A percentile compares a stretch with the other conserved stretches of the same genome.
phyloP scores from a whole-genome alignment of 1,140 invertebrate species.

The Brachionus manjavacas region DNA sequence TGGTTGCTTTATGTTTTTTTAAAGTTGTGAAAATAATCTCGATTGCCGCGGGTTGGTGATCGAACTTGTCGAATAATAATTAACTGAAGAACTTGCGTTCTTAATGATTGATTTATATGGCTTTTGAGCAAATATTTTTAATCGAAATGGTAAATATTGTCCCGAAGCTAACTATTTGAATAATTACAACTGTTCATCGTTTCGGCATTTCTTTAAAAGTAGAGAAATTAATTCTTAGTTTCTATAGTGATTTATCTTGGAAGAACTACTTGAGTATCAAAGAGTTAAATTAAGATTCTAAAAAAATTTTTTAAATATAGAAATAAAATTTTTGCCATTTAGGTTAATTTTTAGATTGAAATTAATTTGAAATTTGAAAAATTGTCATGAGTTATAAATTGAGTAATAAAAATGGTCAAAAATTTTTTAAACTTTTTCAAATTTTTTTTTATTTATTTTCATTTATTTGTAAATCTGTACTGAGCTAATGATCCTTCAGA shows the following conservation, averaged over 20 bases:
- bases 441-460: too few relatives aligned
- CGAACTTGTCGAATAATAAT: background rate
- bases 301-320: background rate
- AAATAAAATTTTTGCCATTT: too few relatives aligned
- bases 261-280: background rate
- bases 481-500: too few relatives aligned
- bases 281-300: background rate
- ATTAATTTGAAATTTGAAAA: too few relatives aligned
- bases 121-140: background rate
- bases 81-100: background rate
- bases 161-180: background rate
- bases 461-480: too few relatives aligned
- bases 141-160: background rate
- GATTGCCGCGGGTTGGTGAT: background rate
- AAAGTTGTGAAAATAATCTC: background rate
- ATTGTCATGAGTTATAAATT: too few relatives aligned
- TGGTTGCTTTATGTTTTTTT: background rate
- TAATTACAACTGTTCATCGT: background rate
- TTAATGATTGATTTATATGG: background rate
- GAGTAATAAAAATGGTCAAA: too few relatives aligned
- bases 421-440: too few relatives aligned
- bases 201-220: background rate
- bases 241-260: slow-evolving; percentile 18
- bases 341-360: too few relatives aligned
- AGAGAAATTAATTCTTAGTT: background rate